These are phyloP conservation scores for Trisateles emortualis DNA, from an alignment of 2,888 invertebrate species.

Conservation along the genomic window DNA sequence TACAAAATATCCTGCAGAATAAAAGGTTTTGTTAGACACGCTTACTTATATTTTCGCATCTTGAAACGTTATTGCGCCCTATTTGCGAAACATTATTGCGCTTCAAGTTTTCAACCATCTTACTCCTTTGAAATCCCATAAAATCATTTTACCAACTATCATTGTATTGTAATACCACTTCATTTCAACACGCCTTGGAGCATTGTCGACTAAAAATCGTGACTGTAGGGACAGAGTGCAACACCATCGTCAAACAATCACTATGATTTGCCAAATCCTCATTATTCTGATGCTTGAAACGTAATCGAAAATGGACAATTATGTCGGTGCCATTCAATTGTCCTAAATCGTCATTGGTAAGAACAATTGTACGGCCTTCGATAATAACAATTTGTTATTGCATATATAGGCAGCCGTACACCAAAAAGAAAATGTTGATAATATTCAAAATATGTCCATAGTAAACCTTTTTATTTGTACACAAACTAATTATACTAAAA, in stretches of 20 bases:
- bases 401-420: constrained; percentile 25
- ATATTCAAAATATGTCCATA: neutral
- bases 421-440: constrained; percentile 4
- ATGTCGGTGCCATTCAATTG: constrained; percentile 74
- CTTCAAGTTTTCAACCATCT: constrained; percentile 3
- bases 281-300: constrained; percentile 64
- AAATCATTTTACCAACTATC: constrained; percentile 28
- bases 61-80: neutral
- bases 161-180: constrained; percentile 47
- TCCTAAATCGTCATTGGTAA: constrained; percentile 65
- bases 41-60: neutral
- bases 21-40: neutral
- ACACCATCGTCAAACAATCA: constrained; percentile 58
- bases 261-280: constrained; percentile 72
- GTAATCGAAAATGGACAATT: constrained; percentile 76
- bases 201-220: constrained; percentile 64
- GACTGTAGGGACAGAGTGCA: constrained; percentile 65
- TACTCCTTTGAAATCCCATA: constrained; percentile 5
- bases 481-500: constrained; percentile 4
- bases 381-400: constrained; percentile 29
- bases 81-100: constrained; percentile 1
- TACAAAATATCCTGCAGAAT: neutral
- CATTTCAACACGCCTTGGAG: constrained; percentile 56
- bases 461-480: neutral
- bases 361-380: constrained; percentile 67